Conservation (phyloP, 1,140 invertebrate genomes). For the Halyomorpha halys region DNA sequence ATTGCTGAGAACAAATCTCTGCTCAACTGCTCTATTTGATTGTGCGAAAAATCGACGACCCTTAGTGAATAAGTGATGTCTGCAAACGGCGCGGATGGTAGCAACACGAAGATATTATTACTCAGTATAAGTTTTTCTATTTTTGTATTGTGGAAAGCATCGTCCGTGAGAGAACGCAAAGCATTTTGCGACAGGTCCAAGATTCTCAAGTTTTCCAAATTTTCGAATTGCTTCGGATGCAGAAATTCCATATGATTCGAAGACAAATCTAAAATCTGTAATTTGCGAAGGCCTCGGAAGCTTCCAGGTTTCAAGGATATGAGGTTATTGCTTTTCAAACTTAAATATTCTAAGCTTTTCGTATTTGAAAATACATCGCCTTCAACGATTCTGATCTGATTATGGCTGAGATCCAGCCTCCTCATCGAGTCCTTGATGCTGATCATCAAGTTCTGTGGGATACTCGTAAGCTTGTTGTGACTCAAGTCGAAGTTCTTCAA, state of each 20-base stretch:
- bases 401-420: conserved; percentile 59
- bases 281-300: conserved; percentile 56
- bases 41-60: conserved; percentile 64
- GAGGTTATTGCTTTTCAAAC: conserved; percentile 61
- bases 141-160: conserved; percentile 66
- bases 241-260: conserved; percentile 63
- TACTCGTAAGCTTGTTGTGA: conserved; percentile 51
- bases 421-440: conserved; percentile 48
- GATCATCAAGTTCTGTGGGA: conserved; percentile 52
- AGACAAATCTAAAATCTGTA: conserved; percentile 72
- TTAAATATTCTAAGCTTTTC: conserved; percentile 57
- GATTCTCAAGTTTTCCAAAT: conserved; percentile 59
- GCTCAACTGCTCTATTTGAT: conserved; percentile 76
- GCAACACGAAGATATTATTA: conserved; percentile 62
- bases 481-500: conserved; percentile 59
- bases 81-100: conserved; percentile 56
- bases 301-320: conserved; percentile 57
- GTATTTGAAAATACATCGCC: conserved; percentile 58
- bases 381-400: conserved; percentile 57
- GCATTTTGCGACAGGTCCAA: conserved; percentile 66
- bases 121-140: conserved; percentile 70
- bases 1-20: conserved; percentile 74
- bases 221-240: conserved; percentile 67
- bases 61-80: conserved; percentile 63
- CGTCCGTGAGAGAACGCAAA: conserved; percentile 60